A percentile compares a stretch with the other conserved stretches of the same genome.
Conservation (phyloP, 1,140 invertebrate genomes). For the Trichonephila clavipes region DNA sequence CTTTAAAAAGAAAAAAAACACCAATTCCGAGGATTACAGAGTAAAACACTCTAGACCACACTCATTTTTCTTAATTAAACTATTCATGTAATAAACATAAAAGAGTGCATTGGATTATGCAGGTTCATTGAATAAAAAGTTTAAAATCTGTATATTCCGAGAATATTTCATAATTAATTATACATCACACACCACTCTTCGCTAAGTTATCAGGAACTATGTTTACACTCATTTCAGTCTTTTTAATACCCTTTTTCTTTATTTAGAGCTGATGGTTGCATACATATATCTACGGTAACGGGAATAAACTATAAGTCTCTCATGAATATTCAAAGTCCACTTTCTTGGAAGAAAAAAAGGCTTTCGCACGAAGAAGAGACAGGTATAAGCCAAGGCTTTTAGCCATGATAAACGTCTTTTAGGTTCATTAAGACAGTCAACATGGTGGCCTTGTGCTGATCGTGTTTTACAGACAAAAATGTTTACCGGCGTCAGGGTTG, state of each 20-base stretch:
- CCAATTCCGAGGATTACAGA: background rate
- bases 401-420: conserved; percentile 40
- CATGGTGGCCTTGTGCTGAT: background rate
- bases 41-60: too few relatives aligned
- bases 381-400: conserved; percentile 50
- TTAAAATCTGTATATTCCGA: background rate
- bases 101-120: background rate
- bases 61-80: too few relatives aligned
- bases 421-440: conserved; percentile 43
- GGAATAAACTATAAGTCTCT: conserved; percentile 8
- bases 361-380: background rate
- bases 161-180: conserved; percentile 19
- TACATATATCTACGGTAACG: background rate
- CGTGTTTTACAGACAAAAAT: conserved; percentile 17
- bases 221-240: conserved; percentile 31
- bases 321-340: conserved; percentile 65
- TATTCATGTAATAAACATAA: background rate
- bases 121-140: conserved; percentile 27
- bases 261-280: conserved; percentile 10
- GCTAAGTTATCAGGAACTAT: conserved; percentile 1
- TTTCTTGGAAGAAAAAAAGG: conserved; percentile 9
- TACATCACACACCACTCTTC: background rate
- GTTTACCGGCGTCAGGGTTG: background rate
- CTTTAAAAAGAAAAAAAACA: too few relatives aligned
- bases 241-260: conserved; percentile 55